Conservation (phyloP, 2,888 invertebrate genomes). For the Cyaniris semiargus region DNA sequence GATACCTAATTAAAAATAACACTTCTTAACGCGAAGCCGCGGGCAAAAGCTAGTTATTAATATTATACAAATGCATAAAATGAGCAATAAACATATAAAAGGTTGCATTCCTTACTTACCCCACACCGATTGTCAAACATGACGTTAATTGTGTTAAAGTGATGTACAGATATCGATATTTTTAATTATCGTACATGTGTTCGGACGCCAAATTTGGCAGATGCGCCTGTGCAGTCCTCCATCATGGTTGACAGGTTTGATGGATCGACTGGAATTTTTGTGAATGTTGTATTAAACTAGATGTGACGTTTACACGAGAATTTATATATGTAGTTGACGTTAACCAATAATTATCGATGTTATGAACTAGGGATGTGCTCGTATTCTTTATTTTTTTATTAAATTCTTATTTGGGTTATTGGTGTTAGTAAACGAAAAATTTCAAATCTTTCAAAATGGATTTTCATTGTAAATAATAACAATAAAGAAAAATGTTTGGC, state of each 20-base stretch:
- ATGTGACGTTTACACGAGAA: slow-evolving; percentile 32
- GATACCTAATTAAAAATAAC: too few species aligned
- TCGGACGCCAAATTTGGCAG: slow-evolving; percentile 52
- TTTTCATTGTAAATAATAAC: too few species aligned
- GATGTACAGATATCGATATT: slow-evolving; percentile 10
- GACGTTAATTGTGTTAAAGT: slow-evolving; percentile 16
- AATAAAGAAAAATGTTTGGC: too few species aligned
- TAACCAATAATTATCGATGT: slow-evolving; percentile 25
- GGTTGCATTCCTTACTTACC: not conserved
- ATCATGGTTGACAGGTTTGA: slow-evolving; percentile 44
- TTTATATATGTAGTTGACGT: slow-evolving; percentile 41
- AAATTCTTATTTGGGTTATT: not conserved
- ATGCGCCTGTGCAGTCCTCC: slow-evolving; percentile 41
- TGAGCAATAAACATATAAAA: not conserved
- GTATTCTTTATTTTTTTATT: not conserved
- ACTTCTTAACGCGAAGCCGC: too few species aligned
- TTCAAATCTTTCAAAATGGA: not conserved
- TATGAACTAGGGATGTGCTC: not conserved
- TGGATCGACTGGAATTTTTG: slow-evolving; percentile 57
- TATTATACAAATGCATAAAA: not conserved
- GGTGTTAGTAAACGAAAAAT: not conserved
- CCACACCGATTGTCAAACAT: not conserved
- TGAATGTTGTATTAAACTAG: slow-evolving; percentile 33
- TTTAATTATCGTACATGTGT: slow-evolving; percentile 1
- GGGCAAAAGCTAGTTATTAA: not conserved